Base-by-base conservation (phyloP, 2,797 vertebrate genomes). In the Fratercula arctica region DNA sequence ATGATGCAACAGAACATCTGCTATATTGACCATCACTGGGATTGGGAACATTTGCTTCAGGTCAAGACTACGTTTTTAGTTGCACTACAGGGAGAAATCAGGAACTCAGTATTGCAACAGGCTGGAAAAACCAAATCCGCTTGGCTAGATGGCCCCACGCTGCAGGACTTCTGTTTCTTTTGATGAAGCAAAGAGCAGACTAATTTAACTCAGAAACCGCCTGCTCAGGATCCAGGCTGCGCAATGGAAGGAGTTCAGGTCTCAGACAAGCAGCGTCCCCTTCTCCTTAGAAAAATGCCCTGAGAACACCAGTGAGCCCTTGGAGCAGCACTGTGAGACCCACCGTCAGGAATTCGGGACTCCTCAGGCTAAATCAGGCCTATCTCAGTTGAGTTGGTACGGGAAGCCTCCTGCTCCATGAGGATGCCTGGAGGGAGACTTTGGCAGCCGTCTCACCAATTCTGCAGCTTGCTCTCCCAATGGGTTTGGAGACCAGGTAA, bases 1-100 rank as follows among this genome's bases (percentile, higher is more conserved):
- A 35, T 92, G 93, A 95, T 77, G 93, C 85, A 96, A 95, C 1
- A 7, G 57, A 89, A 93, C 96, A 95, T 95, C 89, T 96, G 94
- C 85, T 95, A 7, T 67, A 83, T 10, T 67, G 89, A 85, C 94
- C 91, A 85, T 73, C 91, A 67, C 35, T 73, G 56, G 82, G 68
- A 59, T 3, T 59, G 60, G 39, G 72, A 97, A 93, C 81, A 93
- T 92, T 95, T 93, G 56, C 64, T 93, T 73, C 68, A 85, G 89
- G 89, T 92, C 93, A 91, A 82, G 75, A 85, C 59, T 46, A 79
- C 0, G 0, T 13, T 92, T 92, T 85, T 18, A 92, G 91, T 72
- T 89, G 67, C 70, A 91, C 94, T 89, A 89, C 39, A 50, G 91
- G 93, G 94, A 96, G 50, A 94, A 95, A 78, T 66, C 56, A 95